Evolutionary conservation across 2,113 vertebrate species (phyloP).

Genomic region (Cervus canadensis): DNA sequence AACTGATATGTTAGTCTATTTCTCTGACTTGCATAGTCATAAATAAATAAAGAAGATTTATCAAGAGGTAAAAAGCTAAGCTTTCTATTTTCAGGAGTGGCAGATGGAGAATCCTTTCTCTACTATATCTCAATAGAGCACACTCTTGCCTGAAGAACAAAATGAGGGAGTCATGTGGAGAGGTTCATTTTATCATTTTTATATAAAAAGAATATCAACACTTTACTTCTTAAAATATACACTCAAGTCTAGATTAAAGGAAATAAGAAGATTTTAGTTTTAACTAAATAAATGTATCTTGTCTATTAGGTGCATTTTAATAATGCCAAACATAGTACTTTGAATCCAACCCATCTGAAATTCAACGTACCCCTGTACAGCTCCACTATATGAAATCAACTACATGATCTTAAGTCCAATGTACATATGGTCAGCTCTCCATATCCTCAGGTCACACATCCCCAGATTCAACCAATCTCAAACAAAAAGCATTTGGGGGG

Average conservation of each 20-base stretch:
- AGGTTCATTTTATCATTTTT: constrained; percentile 21
- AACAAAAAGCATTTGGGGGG: background rate
- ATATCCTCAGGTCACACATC: background rate
- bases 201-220: constrained; percentile 4
- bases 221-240: constrained; percentile 11
- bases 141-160: background rate
- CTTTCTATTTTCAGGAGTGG: background rate
- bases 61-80: background rate
- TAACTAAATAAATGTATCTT: background rate
- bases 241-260: background rate
- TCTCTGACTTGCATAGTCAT: background rate
- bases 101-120: background rate
- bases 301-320: background rate
- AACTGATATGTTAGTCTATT: background rate
- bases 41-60: background rate
- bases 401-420: background rate
- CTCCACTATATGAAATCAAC: background rate
- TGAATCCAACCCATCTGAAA: background rate
- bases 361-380: background rate
- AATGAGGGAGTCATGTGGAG: background rate
- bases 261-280: background rate
- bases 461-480: background rate
- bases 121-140: background rate
- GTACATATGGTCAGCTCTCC: background rate
- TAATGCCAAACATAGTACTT: background rate